Conservation (phyloP, 2,113 vertebrate genomes). For the Rattus rattus region DNA sequence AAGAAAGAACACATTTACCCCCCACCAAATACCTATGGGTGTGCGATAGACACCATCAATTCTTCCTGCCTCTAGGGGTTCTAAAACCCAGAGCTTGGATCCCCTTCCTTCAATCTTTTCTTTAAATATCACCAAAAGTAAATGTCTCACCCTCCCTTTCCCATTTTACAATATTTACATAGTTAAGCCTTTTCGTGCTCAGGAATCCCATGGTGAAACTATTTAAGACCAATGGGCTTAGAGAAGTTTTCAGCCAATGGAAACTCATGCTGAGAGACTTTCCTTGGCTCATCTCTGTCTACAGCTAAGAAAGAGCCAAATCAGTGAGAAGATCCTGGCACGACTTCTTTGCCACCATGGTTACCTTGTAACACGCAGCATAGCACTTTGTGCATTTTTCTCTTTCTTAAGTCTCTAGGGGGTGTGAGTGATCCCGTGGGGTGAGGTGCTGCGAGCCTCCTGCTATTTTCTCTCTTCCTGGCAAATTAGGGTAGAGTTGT, state of each 20-base stretch:
- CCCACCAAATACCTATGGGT: constrained; percentile 69
- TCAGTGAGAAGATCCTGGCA: constrained; percentile 74
- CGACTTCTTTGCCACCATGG: constrained; percentile 72
- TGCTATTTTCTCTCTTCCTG: constrained; percentile 28
- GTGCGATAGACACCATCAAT: constrained; percentile 54
- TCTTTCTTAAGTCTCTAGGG: constrained; percentile 58
- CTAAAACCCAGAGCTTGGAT: not conserved
- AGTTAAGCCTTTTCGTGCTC: constrained; percentile 74
- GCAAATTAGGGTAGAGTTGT: constrained; percentile 53
- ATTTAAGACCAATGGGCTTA: constrained; percentile 75
- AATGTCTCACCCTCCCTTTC: constrained; percentile 48
- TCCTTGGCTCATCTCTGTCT: constrained; percentile 79
- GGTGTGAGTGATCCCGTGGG: constrained; percentile 63
- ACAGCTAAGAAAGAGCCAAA: constrained; percentile 77
- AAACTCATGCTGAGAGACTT: constrained; percentile 76
- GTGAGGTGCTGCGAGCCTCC: constrained; percentile 52
- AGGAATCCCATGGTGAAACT: constrained; percentile 74
- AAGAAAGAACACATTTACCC: constrained; percentile 76
- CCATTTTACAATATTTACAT: constrained; percentile 70
- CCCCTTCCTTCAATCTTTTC: not conserved
- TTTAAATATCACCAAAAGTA: constrained; percentile 54
- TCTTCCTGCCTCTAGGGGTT: not conserved
- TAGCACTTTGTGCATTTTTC: constrained; percentile 72
- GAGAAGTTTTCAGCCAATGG: constrained; percentile 79
- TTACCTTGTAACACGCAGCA: constrained; percentile 67